Base-by-base conservation (phyloP, 2,888 invertebrate species). In the Lepidonotus clava region DNA sequence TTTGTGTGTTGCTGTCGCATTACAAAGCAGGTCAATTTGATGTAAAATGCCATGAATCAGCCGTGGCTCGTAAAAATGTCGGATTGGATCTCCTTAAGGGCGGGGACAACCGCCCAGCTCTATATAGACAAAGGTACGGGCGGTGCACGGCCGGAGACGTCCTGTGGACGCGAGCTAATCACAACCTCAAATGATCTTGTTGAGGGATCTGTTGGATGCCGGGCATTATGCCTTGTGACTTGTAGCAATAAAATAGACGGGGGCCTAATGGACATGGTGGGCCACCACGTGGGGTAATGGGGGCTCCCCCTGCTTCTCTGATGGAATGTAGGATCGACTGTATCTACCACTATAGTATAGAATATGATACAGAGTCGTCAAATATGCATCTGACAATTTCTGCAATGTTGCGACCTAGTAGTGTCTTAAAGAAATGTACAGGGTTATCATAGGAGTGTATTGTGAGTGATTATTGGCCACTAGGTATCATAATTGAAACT, bases 1-100 rank as follows among this genome's bases (percentile, higher is more conserved):
- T 38, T 38, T 38, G 71, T 38, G 36, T 34, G 18, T 5, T 1
- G 71, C 71, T 18, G 36, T 38, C 11, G 21, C 71, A 38, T 71
- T 24, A 71, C 71, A 71, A 34, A 38, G 71, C 34, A 71, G 71
- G 71, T 71, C 71, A 71, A 71, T 71, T 38, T 71, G 71, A 71
- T 71, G 71, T 71, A 71, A 71, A 71, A 71, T 38, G 71, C 71
- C 34, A 71, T 71, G 71, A 71, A 71, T 71, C 71, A 71, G n/a
- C 4, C 5, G 38, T 6, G 21, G 4, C 71, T 71, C 71, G 71
- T 71, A 71, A 71, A 71, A 71, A 71, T 21, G 71, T 71, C 71
- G 14, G 71, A 71, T 71, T 32, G 38, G 38, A 71, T 71, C 71
- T 71, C 71, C 71, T 71, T 71, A 71, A 36, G 56, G 14, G 56